Evolutionary conservation across 2,113 vertebrate species (phyloP).

Genomic region (Dipodomys spectabilis): DNA sequence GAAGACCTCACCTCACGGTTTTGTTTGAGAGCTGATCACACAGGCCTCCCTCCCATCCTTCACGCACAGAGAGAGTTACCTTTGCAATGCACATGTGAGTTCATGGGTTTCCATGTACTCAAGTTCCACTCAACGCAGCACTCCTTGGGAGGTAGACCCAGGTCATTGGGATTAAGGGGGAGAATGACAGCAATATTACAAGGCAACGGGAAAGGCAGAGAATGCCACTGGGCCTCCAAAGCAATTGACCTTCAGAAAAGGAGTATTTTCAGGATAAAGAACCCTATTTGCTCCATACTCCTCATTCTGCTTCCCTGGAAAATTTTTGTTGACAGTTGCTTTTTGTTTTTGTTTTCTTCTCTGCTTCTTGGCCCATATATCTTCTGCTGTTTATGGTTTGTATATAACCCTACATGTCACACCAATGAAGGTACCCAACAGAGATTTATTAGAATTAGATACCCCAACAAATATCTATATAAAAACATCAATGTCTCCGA

Average conservation of each 20-base stretch:
- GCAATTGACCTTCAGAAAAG: background rate
- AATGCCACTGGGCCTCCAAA: background rate
- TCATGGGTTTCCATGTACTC: background rate
- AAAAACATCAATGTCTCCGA: background rate
- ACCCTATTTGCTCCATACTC: background rate
- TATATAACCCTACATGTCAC: background rate
- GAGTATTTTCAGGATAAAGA: background rate
- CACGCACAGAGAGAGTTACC: accelerated
- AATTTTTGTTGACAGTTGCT: background rate
- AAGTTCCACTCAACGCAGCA: background rate
- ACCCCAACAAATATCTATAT: background rate
- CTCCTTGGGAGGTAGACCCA: background rate
- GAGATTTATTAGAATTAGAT: background rate
- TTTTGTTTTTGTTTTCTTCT: background rate
- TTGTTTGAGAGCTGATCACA: background rate
- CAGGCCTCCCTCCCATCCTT: background rate
- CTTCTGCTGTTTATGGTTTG: background rate
- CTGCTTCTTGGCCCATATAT: background rate
- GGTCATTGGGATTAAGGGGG: background rate
- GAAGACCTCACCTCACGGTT: background rate
- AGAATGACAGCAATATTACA: background rate
- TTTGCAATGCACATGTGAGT: background rate
- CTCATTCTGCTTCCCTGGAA: background rate
- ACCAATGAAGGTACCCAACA: background rate
- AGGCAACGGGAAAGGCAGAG: background rate